These are phyloP conservation scores for Anoplopoma fimbria DNA, from an alignment of 2,113 vertebrate species.

Conservation along the genomic window DNA sequence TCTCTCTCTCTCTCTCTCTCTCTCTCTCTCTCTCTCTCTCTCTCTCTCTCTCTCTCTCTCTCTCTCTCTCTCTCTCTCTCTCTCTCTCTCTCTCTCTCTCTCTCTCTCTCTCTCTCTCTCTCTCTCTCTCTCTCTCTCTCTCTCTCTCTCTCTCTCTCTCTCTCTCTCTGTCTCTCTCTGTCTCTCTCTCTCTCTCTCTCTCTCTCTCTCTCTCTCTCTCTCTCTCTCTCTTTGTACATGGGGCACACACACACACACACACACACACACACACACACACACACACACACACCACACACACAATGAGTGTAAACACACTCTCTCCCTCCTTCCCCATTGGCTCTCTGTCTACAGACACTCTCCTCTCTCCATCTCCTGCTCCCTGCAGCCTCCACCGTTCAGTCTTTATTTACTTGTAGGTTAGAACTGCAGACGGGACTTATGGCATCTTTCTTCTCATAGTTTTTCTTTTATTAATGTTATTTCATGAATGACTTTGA, in stretches of 20 bases:
- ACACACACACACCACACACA: background rate
- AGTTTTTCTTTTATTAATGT: background rate
- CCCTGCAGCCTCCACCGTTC: constrained; percentile 1
- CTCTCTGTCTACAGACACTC: constrained; percentile 36
- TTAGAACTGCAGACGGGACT: background rate
- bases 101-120: background rate
- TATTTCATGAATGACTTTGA: background rate
- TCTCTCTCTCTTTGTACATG: background rate
- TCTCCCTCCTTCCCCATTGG: constrained; percentile 1
- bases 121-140: background rate
- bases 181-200: constrained; percentile 14
- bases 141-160: background rate
- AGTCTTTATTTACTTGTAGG: background rate
- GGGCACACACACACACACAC: background rate
- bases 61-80: constrained; percentile 16
- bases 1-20: background rate
- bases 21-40: background rate
- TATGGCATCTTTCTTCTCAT: background rate
- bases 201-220: background rate
- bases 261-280: background rate
- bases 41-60: background rate
- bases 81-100: background rate
- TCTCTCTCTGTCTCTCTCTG: background rate
- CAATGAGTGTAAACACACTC: constrained; percentile 11
- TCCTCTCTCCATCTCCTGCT: constrained; percentile 22